These are phyloP conservation scores for Heliangelus exortis DNA, from an alignment of 2,797 vertebrate species.

Conservation along the genomic window DNA sequence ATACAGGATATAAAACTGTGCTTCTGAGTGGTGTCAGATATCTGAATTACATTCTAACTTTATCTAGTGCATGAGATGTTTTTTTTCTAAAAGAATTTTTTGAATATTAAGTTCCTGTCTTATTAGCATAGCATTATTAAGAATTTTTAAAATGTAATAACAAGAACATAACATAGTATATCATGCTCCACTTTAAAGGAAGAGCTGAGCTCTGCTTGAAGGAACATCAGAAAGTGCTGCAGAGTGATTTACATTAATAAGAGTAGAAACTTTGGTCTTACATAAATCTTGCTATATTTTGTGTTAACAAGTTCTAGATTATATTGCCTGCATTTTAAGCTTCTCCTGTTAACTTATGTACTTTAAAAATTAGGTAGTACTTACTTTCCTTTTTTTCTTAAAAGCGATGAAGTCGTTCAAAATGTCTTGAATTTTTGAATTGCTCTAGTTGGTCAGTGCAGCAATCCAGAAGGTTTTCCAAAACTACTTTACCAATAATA, in stretches of 20 bases:
- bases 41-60: neutral
- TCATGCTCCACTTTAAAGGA: neutral
- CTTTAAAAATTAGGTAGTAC: neutral
- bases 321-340: neutral
- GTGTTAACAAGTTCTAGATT: neutral
- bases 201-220: neutral
- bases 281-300: neutral
- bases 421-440: neutral
- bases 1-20: slow-evolving; percentile 8
- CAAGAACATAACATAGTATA: neutral
- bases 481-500: neutral
- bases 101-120: neutral
- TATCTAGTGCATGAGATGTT: neutral
- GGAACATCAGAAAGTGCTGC: neutral
- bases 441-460: neutral
- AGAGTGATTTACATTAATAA: neutral
- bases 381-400: neutral
- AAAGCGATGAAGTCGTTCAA: neutral
- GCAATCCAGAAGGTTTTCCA: neutral
- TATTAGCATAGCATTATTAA: neutral
- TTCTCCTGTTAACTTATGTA: neutral
- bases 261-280: neutral
- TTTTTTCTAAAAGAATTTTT: neutral
- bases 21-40: neutral
- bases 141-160: neutral